Evolutionary conservation across 2,888 invertebrate genomes (phyloP), one percentile per base, ranked within the genome.

Genomic region (Amorpha juglandis): DNA sequence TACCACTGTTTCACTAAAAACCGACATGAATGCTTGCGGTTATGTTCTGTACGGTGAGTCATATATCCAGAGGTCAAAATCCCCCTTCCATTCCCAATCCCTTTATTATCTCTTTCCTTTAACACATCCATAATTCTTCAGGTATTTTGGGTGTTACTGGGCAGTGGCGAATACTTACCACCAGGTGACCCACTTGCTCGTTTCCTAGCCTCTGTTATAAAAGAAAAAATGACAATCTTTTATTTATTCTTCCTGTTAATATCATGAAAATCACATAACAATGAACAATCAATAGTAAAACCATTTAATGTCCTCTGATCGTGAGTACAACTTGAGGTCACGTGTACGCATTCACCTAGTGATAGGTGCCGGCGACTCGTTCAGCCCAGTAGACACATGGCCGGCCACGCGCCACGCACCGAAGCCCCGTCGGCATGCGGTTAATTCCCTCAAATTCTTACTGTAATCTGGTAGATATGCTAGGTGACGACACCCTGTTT

Each of bases 401-500:
- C 27, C 58, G 19, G 70, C 74, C 71, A 75, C 72, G 75, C 66
- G 65, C 50, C 35, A 50, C 50, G 52, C 45, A 68, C 55, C 66
- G 81, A 82, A 82, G 76, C 82, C 81, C 64, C 69, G 72, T 65
- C 68, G 68, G 50, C 68, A 9, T 51, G n/a, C 16, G 19, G 50
- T 47, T 73, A 72, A 75, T 74, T 70, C 75, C 67, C 64, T 70
- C 70, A 67, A 75, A 77, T 69, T 73, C 68, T 74, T 72, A 68
- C 71, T 69, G 62, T 67, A 72, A 70, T 74, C 66, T 70, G 66
- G 70, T 68, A 69, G 67, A 65, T 66, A 35, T 67, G 35, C 64
- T 71, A 51, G 66, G 64, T 66, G 67, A 70, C 65, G 65, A 50
- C 52, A 67, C 42, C 42, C 27, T 27, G 27, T 27, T 42, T 33